Evolutionary conservation across 2,113 vertebrate species (phyloP).

Genomic region (Ellobius talpinus): DNA sequence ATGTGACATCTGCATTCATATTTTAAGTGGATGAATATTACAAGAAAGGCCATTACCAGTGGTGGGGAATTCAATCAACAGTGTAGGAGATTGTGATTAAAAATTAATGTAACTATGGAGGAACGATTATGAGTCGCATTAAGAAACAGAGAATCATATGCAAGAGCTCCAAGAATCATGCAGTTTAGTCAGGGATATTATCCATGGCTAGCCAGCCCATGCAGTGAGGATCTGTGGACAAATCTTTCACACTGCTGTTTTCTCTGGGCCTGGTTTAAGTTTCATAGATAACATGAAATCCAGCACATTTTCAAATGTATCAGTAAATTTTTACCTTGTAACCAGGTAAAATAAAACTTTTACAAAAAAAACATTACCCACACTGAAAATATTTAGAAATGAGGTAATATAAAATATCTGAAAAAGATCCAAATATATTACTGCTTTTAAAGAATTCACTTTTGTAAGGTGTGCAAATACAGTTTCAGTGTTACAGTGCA

Average conservation of each 20-base stretch:
- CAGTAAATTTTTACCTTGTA: neutral
- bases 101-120: constrained; percentile 87
- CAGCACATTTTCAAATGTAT: neutral
- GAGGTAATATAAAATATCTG: neutral
- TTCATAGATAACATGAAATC: constrained; percentile 38
- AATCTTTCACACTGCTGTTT: constrained; percentile 1
- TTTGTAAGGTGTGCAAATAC: neutral
- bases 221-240: neutral
- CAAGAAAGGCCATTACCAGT: constrained; percentile 83
- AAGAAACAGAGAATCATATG: constrained; percentile 75
- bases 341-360: constrained; percentile 17
- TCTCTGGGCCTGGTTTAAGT: constrained; percentile 21
- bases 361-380: neutral
- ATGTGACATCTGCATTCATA: constrained; percentile 80
- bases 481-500: neutral
- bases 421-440: neutral
- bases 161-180: constrained; percentile 64
- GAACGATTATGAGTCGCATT: constrained; percentile 81
- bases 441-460: constrained; percentile 35
- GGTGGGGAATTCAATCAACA: constrained; percentile 85
- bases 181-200: constrained; percentile 50
- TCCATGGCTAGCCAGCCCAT: neutral
- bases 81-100: constrained; percentile 85
- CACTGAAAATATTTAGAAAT: constrained; percentile 38
- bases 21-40: constrained; percentile 87